These are phyloP conservation scores for Eristalis intricaria DNA, from an alignment of 2,888 invertebrate species.

Conservation along the genomic window DNA sequence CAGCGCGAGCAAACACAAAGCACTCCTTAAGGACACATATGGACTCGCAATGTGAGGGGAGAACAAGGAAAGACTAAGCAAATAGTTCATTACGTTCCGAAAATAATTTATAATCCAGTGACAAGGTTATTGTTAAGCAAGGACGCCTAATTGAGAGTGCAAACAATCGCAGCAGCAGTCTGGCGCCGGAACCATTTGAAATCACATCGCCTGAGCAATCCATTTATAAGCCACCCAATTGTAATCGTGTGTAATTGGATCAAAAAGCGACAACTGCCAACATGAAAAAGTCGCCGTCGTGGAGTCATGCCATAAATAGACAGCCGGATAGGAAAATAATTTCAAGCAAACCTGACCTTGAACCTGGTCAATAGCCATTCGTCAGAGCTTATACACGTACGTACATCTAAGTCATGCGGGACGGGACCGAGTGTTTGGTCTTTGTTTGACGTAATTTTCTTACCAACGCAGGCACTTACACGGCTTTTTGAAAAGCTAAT, in stretches of 20 bases:
- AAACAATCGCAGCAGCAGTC: neutral
- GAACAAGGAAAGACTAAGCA: conserved; percentile 12
- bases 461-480: conserved; percentile 1
- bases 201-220: conserved; percentile 6
- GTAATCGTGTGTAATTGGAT: conserved; percentile 40
- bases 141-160: conserved; percentile 11
- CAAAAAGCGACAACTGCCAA: conserved; percentile 18
- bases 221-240: conserved; percentile 15
- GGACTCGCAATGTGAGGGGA: neutral
- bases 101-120: conserved; percentile 35
- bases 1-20: neutral
- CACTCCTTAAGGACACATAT: conserved; percentile 39
- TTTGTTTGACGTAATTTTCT: conserved; percentile 21
- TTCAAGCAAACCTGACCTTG: conserved; percentile 38
- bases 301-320: neutral
- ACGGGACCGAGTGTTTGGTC: neutral
- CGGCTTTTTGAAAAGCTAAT: conserved; percentile 2
- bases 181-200: conserved; percentile 13
- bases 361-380: conserved; percentile 34
- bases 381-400: neutral
- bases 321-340: conserved; percentile 13
- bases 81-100: conserved; percentile 25
- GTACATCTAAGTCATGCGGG: conserved; percentile 7
- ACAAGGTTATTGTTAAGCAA: conserved; percentile 35
- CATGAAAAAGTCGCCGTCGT: neutral